Evolutionary conservation across 2,888 invertebrate genomes (phyloP).

Genomic region (Leucophenga montana): DNA sequence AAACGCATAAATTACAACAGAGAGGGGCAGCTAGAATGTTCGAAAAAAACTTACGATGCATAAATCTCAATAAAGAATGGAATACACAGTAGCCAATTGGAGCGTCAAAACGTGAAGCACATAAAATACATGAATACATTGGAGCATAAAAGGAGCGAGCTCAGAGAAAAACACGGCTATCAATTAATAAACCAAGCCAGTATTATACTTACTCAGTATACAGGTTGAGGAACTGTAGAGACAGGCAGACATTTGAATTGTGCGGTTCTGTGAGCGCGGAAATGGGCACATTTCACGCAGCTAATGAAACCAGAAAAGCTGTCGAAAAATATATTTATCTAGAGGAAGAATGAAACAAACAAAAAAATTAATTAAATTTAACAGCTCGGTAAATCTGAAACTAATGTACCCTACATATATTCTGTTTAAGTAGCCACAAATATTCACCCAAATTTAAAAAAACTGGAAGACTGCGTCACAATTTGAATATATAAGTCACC

Average conservation of each 20-base stretch:
- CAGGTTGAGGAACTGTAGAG: background rate
- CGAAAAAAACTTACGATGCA: background rate
- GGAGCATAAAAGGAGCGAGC: background rate
- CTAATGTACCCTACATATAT: too few species aligned
- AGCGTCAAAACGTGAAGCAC: conserved; percentile 11
- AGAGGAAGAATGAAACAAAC: background rate
- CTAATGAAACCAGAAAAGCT: conserved; percentile 26
- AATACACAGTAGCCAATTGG: conserved; percentile 20
- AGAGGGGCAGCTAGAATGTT: background rate
- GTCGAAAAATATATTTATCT: conserved; percentile 17
- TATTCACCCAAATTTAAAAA: too few species aligned
- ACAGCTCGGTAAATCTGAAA: too few species aligned
- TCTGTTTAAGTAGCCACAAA: too few species aligned
- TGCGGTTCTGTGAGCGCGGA: conserved; percentile 1
- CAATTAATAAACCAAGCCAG: conserved; percentile 19
- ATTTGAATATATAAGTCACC: background rate
- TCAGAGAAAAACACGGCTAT: background rate
- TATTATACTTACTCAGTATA: background rate
- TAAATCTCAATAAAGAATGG: conserved; percentile 4
- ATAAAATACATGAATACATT: background rate
- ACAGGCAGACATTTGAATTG: background rate
- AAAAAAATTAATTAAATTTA: background rate
- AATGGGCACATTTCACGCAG: conserved; percentile 23
- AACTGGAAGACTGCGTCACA: too few species aligned
- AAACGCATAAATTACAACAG: conserved; percentile 5